Evolutionary conservation across 2,888 invertebrate genomes (phyloP).

Genomic region (Agonopterix subpropinquella): DNA sequence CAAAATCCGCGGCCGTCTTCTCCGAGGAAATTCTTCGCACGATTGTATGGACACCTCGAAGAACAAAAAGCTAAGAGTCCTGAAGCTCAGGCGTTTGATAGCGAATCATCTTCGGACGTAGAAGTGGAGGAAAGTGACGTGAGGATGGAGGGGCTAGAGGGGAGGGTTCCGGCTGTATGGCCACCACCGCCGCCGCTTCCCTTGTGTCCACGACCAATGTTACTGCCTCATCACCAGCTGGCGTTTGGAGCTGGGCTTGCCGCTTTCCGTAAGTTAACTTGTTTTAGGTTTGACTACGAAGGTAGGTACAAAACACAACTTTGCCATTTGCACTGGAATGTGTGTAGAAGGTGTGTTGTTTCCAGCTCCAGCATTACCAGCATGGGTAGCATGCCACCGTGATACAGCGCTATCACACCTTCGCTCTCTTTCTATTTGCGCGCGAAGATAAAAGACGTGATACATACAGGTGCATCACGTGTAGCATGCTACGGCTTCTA

Average conservation of each 20-base stretch:
- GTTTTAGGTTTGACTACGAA: too few species aligned
- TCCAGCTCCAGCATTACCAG: too few species aligned
- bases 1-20: constrained; percentile 79
- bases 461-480: too few species aligned
- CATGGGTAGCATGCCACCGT: too few species aligned
- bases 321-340: neutral
- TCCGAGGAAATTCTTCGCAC: constrained; percentile 86
- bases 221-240: constrained; percentile 64
- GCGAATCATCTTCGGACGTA: constrained; percentile 66
- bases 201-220: constrained; percentile 58
- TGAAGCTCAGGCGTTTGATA: constrained; percentile 33
- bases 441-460: too few species aligned
- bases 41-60: constrained; percentile 87
- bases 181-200: constrained; percentile 54
- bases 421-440: too few species aligned
- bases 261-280: constrained; percentile 70
- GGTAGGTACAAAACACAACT: neutral
- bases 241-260: constrained; percentile 78
- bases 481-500: too few species aligned
- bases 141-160: constrained; percentile 15
- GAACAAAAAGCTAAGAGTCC: constrained; percentile 26
- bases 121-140: constrained; percentile 50
- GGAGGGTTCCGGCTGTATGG: constrained; percentile 36
- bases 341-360: too few species aligned
- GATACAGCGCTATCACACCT: too few species aligned